Evolutionary conservation across 2,888 invertebrate genomes (phyloP).

Genomic region (Parnassius orleans): DNA sequence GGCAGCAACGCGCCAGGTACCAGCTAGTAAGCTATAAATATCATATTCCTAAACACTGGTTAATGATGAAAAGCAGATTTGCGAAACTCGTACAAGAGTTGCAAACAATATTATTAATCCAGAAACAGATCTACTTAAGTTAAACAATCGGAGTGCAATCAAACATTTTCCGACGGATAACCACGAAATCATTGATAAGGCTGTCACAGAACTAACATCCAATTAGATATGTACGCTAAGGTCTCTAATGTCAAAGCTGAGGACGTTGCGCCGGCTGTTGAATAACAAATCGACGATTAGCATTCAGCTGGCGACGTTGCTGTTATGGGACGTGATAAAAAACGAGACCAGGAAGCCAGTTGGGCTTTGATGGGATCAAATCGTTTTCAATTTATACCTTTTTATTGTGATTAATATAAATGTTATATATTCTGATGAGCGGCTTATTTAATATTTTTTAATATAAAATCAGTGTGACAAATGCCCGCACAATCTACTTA

Average conservation of each 20-base stretch:
- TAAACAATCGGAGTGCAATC: not conserved
- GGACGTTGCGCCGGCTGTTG: conserved; percentile 20
- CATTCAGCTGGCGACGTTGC: conserved; percentile 25
- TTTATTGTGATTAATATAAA: not conserved
- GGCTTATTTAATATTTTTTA: too few species aligned
- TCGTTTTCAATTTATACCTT: conserved; percentile 10
- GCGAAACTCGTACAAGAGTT: too few species aligned
- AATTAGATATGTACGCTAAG: conserved; percentile 26
- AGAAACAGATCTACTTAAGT: not conserved
- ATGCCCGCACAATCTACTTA: too few species aligned
- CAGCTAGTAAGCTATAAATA: too few species aligned
- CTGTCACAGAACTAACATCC: conserved; percentile 10
- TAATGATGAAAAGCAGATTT: too few species aligned
- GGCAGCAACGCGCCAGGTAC: too few species aligned
- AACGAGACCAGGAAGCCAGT: conserved; percentile 10
- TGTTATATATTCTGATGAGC: not conserved
- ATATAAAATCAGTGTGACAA: too few species aligned
- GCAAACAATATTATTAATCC: not conserved
- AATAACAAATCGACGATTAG: conserved; percentile 31
- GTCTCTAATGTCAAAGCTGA: conserved; percentile 30
- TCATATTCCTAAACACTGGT: too few species aligned
- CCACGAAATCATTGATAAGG: conserved; percentile 1
- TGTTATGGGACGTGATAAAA: conserved; percentile 34
- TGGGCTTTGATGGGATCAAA: conserved; percentile 3
- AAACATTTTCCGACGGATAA: conserved; percentile 8